Evolutionary conservation across 1,140 invertebrate genomes (phyloP), one percentile per base, ranked within the genome.

Genomic region (Drosophila repletoides): DNA sequence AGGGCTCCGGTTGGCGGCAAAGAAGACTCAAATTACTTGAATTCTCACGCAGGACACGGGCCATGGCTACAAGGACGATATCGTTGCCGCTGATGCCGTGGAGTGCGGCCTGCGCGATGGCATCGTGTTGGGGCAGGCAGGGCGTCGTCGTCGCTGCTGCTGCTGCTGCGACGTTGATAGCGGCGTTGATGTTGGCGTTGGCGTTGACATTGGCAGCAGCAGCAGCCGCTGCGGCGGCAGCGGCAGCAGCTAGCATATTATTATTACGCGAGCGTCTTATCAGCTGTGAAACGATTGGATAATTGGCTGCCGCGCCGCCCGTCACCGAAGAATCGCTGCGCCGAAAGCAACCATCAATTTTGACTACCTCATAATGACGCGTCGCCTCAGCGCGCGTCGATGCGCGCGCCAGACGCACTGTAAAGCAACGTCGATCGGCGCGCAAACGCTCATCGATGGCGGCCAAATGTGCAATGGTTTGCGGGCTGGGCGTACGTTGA

Each of bases 1-100:
- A 94, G 1, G 94, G 93, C 72, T 97, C 95, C 24, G 96, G 90
- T 15, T 95, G 90, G 2, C 93, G 91, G 69, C 95, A 94, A 0
- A 93, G 92, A 24, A 95, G 91, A 12, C 93, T 93, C 10, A 93
- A 17, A 38, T 45, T 45, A 12, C 51, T 36, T 43, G 67, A 52
- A 10, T 71, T 72, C 31, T 86, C 72, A 49, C 93, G 92, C 40
- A 93, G 84, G 0, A 94, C 91, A 19, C 93, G 91, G 1, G 93
- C 93, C 49, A 95, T 91, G 22, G 93, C 94, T 12, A 95, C 92
- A 34, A 96, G 93, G 38, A 93, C 92, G 38, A 93, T 90, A 55
- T 93, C 92, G 55, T 93, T 93, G 5, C 92, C 92, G 46, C 92
- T 93, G 14, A 92, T 89, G 3, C 84, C 84, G 21, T 89, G 89